phyloP scores from a whole-genome alignment of 53 echinoderm and acorn worm species.

The Stichopus horrens region DNA sequence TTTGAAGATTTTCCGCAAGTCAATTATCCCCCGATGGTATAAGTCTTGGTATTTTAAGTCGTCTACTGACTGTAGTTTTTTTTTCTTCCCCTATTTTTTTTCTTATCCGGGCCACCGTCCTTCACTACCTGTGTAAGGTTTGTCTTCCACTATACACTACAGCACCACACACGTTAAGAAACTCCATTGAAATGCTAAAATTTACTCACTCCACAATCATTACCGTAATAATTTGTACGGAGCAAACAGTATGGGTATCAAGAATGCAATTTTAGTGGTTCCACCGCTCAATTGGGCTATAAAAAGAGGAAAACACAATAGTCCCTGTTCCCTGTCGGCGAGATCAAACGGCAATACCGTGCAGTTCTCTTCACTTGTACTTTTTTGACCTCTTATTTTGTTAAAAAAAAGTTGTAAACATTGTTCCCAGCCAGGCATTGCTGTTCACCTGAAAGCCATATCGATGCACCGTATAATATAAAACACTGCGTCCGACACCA shows the following conservation, averaged over 20 bases:
- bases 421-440: constrained; percentile 34
- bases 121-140: not conserved
- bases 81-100: too few relatives aligned
- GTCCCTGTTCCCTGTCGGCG: constrained; percentile 28
- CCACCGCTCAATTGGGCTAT: constrained; percentile 33
- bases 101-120: not conserved
- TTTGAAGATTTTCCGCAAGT: constrained; percentile 36
- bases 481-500: too few relatives aligned
- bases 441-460: constrained; percentile 25
- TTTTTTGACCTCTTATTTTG: constrained; percentile 24
- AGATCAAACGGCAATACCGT: constrained; percentile 7
- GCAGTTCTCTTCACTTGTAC: constrained; percentile 30
- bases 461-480: not conserved
- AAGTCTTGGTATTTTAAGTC: not conserved
- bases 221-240: constrained; percentile 12
- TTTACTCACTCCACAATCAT: constrained; percentile 37
- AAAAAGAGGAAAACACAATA: constrained; percentile 31
- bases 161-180: constrained; percentile 14
- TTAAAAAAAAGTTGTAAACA: constrained; percentile 22
- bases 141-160: not conserved
- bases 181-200: constrained; percentile 34
- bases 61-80: too few relatives aligned
- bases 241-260: constrained; percentile 28
- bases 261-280: constrained; percentile 17
- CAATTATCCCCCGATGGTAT: constrained; percentile 26